Base-by-base conservation (phyloP, 2,797 vertebrate genomes). In the Malacoraja senta region DNA sequence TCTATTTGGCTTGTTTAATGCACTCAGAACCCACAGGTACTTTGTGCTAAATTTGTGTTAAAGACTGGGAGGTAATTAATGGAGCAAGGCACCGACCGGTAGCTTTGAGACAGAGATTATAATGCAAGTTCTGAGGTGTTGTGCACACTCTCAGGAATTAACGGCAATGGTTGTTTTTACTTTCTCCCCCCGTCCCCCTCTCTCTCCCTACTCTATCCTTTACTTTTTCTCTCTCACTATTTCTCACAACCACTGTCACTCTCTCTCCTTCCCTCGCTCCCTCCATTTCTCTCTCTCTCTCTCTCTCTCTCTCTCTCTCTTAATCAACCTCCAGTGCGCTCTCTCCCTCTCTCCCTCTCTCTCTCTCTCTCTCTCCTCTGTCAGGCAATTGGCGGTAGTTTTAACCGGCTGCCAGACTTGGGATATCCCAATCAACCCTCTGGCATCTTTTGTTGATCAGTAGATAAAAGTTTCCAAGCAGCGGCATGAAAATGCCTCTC, bases 351-450 rank as follows among this genome's bases (percentile, higher is more conserved):
- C 38, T 93, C 2, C 83, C 93, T 94, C 76, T 95, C 94, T 93
- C 93, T 93, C n/a, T 35, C 53, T 83, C 94, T 95, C 93, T 95
- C 95, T 95, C 95, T 95, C 95, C 96, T 95, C 94, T 94, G 95
- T 95, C 95, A 81, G 94, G 94, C 92, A 77, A 79, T 91, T 93
- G 94, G 94, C 94, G 95, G 93, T 94, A 93, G 93, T 94, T 94
- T 94, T 93, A 96, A 94, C 58, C 94, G 93, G 94, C 95, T 96
- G 96, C 96, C 96, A 96, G 95, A 95, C 94, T 94, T 93, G 95
- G 95, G 96, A 96, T 94, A 96, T 95, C 96, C 96, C 97, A 96
- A 96, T 94, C 95, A 95, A 95, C 96, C 96, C 96, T 95, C 95
- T 95, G 96, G 97, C 97, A 95, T 95, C 96, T 95, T 10, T 92